Evolutionary conservation across 2,888 invertebrate species (phyloP), one percentile per base, ranked within the genome.

Genomic region (Glaucopsyche alexis): DNA sequence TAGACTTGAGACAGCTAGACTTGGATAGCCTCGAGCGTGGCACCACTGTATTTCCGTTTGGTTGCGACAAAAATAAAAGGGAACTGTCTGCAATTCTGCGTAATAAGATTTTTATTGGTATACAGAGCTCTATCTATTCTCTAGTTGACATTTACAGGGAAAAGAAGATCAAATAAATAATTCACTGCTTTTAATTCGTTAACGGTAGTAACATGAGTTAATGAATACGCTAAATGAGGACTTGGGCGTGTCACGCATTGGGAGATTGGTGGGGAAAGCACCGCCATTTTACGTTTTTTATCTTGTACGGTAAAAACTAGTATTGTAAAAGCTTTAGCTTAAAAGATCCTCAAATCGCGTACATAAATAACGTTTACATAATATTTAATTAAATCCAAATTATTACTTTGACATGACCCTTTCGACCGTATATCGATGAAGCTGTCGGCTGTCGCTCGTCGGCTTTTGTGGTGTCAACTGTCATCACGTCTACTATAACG

Each of bases 31-130:
- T 38, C 11, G 29, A 38, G 60, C 60, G 60, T 38, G 2, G 9
- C 13, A 60, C 55, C 29, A 60, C 60, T 60, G 60, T 60, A 60
- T 60, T 60, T 60, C 60, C 60, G 13, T 4, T 60, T 60, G 29
- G 38, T 60, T 60, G 38, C 29, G 29, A 38, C 60, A 4, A 60
- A 60, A 60, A 60, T 60, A 60, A 60, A 42, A 55, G 19, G 5
- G n/a, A n/a, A 52, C 52, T 52, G 52, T 52, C 16, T 52, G 16
- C 9, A 52, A 50, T n/a, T 49, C n/a, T 7, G 50, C 50, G 7
- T 50, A n/a, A n/a, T 50, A n/a, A 6, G 14, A 7, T n/a, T 50
- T 7, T n/a, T 50, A n/a, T 50, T 50, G 50, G 5, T 7, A 50
- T 14, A 50, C 14, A 50, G 50, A n/a, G n/a, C 50, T n/a, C 50